phyloP scores from a whole-genome alignment of 2,113 vertebrate genomes.

The Hyla sarda region DNA sequence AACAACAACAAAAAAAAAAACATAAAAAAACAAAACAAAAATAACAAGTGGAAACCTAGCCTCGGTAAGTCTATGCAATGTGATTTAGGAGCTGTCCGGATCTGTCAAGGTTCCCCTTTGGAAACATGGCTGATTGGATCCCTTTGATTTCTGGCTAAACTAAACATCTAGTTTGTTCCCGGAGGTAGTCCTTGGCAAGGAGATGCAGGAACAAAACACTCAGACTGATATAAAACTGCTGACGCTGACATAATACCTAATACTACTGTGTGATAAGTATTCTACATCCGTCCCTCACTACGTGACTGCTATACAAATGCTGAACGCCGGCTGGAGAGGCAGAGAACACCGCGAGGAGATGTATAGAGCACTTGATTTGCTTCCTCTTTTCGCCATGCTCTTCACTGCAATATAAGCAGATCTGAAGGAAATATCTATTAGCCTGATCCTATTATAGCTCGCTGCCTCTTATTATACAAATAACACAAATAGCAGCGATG shows the following conservation, averaged over 20 bases:
- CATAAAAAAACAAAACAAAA: no score
- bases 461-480: neutral
- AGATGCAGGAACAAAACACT: conserved; percentile 34
- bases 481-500: neutral
- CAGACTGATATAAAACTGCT: conserved; percentile 47
- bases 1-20: no score
- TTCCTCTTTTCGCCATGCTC: neutral
- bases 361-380: neutral
- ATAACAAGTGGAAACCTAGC: no score
- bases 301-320: conserved; percentile 40
- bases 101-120: neutral
- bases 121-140: conserved; percentile 44
- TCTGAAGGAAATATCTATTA: neutral
- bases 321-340: neutral
- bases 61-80: conserved; percentile 8
- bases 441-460: neutral
- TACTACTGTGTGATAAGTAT: conserved; percentile 39
- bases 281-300: conserved; percentile 28
- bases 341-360: neutral
- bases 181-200: conserved; percentile 31
- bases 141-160: conserved; percentile 47
- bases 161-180: conserved; percentile 45
- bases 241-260: conserved; percentile 41
- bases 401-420: neutral
- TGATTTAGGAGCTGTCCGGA: conserved; percentile 31